Evolutionary conservation across 2,797 vertebrate species (phyloP), one percentile per base, ranked within the genome.

Genomic region (Miichthys miiuy): DNA sequence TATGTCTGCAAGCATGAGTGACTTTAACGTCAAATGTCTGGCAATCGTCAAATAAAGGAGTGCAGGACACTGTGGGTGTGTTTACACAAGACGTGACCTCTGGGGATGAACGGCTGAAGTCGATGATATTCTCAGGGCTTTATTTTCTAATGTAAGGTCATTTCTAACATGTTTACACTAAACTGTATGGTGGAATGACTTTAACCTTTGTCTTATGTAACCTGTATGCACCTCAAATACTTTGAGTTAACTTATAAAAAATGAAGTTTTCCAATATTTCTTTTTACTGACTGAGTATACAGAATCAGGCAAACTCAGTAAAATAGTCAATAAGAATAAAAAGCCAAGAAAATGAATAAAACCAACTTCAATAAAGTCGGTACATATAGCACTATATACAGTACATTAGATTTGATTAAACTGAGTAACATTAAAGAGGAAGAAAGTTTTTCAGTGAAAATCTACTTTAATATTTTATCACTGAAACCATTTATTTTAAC

Each of bases 21-120:
- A 77, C 61, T 86, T 84, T 74, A 66, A 84, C 87, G 79, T 83
- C 79, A 77, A 71, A 79, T 75, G 72, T 68, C 75, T 79, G 77
- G 47, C 51, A 52, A 68, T 82, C 51, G 2, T 80, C 77, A 76
- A 72, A 79, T 65, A 73, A 80, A 79, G 60, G 42, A 42, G 61
- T 34, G 58, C 68, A 75, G 67, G 66, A 68, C 52, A 54, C 23
- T 30, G 42, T 72, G 50, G 75, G 62, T 56, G 75, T 75, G 79
- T 84, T 82, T 69, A 74, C 62, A 72, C 55, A 68, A 60, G 76
- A 64, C n/a, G 30, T 75, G 79, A 79, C 81, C 79, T 83, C 65
- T 66, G 51, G 41, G 46, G 46, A 72, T 57, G 48, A 65, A 64
- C 38, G 18, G 4, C 60, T 47, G 25, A 48, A 25, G 57, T 18